Base-by-base conservation (phyloP, 2,113 vertebrate species). In the Sinocyclocheilus anshuiensis region DNA sequence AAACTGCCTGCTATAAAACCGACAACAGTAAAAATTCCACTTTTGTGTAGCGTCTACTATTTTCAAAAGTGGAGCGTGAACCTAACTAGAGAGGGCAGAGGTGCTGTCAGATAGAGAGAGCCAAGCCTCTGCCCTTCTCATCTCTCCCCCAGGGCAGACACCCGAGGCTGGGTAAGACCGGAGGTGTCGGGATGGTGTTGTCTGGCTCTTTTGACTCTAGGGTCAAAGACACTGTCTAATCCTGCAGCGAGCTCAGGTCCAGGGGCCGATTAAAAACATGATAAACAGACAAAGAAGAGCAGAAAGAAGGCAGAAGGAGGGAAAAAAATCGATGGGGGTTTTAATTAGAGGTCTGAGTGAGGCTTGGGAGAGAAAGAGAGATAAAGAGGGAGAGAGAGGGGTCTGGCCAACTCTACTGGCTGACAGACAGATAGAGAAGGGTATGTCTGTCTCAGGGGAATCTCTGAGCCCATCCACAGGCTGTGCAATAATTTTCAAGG, bases 341-440 rank as follows among this genome's bases (percentile, higher is more conserved):
- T 84, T 89, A 90, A 90, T 90, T 90, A 89, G 74, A 81, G 86
- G 74, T 86, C 65, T 80, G 50, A 69, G 81, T 77, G 65, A 86
- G 77, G 59, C 81, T 65, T n/a, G n/a, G 55, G 50, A 67, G 71
- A 39, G 80, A 86, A 50, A 84, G 78, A 87, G 71, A 81, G 85
- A 72, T 7, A 65, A 36, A 61, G 22, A 48, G 76, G 65, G 77
- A 76, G 29, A 33, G 39, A 86, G 45, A 81, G 55, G n/a, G 39
- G 20, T 48, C 48, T 67, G 24, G 42, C 79, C 50, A 67, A 57
- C 77, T 78, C 57, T 39, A 22, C 77, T 76, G 48, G 76, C 71
- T 81, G 84, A 89, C 48, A 84, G 77, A 79, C 75, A 74, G 53
- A 84, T 13, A 61, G 29, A 85, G 24, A 72, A 75, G 57, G 69